Evolutionary conservation across 2,113 vertebrate species (phyloP).

Genomic region (Callaeas wilsoni): DNA sequence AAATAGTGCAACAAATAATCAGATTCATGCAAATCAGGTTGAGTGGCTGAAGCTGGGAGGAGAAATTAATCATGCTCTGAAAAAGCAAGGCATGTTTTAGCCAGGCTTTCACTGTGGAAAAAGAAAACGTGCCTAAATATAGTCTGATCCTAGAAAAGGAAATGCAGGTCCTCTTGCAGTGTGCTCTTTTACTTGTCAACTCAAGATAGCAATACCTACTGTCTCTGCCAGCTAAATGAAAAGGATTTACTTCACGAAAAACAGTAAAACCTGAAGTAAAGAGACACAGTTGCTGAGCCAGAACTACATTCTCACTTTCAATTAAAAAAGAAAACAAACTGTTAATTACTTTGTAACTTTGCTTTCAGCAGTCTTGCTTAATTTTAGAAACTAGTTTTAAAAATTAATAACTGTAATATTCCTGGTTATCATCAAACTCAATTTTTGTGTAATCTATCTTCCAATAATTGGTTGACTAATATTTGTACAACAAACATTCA

Average conservation of each 20-base stretch:
- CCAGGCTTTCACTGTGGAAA: not conserved
- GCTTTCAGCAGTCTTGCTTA: not conserved
- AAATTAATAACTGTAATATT: not conserved
- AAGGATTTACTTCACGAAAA: not conserved
- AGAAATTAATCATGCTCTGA: constrained; percentile 14
- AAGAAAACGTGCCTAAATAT: not conserved
- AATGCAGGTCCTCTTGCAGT: not conserved
- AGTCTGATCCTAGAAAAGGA: not conserved
- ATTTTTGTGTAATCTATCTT: not conserved
- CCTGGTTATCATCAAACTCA: not conserved
- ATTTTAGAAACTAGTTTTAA: not conserved
- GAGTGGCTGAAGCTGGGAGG: not conserved
- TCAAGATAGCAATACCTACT: not conserved
- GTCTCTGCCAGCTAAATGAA: constrained; percentile 48
- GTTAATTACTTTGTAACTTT: constrained; percentile 63
- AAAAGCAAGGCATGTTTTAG: not conserved
- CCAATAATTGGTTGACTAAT: not conserved
- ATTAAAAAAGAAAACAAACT: constrained; percentile 58
- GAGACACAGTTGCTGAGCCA: constrained; percentile 15
- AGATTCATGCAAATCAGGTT: not conserved
- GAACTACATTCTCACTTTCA: constrained; percentile 54
- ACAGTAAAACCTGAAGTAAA: not conserved
- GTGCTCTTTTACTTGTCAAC: constrained; percentile 25
- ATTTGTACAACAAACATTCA: not conserved
- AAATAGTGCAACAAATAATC: constrained; percentile 16